These are phyloP conservation scores for Petrocephalus sullivani DNA, from an alignment of 2,797 vertebrate genomes.

Conservation along the genomic window DNA sequence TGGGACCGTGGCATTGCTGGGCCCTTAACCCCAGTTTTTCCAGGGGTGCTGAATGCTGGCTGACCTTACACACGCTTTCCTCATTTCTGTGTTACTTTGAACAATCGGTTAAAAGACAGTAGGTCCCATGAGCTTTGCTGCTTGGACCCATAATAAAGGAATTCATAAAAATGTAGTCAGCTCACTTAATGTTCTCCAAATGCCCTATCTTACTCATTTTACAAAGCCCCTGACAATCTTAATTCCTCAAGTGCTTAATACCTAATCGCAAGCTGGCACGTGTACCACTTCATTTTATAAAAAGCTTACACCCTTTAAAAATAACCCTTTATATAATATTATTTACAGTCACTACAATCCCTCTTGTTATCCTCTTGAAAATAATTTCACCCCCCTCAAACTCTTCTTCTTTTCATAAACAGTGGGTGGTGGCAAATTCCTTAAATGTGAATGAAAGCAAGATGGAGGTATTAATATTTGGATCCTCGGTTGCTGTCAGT, in stretches of 20 bases:
- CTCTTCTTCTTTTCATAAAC: neutral
- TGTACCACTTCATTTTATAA: neutral
- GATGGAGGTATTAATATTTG: too few species aligned
- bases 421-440: too few species aligned
- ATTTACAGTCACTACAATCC: neutral
- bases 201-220: neutral
- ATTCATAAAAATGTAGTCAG: neutral
- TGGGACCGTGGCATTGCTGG: neutral
- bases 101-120: neutral
- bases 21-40: neutral
- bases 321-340: neutral
- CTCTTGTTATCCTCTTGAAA: neutral
- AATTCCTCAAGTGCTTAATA: neutral
- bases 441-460: too few species aligned
- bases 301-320: neutral
- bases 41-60: neutral
- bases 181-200: neutral
- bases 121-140: neutral
- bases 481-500: too few species aligned
- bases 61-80: neutral
- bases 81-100: neutral
- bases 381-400: neutral
- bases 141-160: neutral
- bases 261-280: neutral
- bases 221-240: neutral